Percentiles rank a stretch among this genome's conserved stretches.
Conservation (phyloP, 2,888 invertebrate genomes). For the Spicauda simplicius region DNA sequence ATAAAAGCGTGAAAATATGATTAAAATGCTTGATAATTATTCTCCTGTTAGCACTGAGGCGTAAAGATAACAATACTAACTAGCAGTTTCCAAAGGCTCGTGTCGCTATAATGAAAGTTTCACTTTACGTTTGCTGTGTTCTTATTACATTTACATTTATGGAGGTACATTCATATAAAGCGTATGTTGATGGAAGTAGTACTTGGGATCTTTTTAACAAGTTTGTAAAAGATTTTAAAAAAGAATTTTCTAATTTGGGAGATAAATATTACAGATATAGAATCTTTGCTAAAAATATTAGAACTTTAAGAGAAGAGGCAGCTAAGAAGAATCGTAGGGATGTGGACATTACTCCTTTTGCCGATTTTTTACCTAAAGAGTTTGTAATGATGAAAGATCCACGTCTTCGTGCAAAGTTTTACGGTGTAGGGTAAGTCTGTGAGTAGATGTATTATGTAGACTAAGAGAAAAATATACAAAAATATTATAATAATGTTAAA, state of each 20-base stretch:
- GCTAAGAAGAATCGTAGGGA: background rate
- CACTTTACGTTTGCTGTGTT: background rate
- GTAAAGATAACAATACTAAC: background rate
- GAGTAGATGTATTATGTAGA: too few species aligned
- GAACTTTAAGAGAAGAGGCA: background rate
- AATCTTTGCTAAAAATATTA: background rate
- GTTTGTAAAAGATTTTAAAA: background rate
- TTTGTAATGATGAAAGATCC: background rate
- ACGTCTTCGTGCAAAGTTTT: background rate
- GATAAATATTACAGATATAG: slow-evolving; percentile 2
- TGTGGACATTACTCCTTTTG: background rate
- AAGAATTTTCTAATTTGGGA: background rate
- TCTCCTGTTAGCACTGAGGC: background rate
- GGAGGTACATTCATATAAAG: background rate
- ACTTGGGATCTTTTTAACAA: background rate
- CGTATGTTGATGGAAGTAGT: background rate
- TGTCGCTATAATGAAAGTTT: background rate
- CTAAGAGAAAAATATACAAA: too few species aligned
- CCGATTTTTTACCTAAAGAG: slow-evolving; percentile 2
- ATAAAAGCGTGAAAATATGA: background rate
- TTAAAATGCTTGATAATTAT: slow-evolving; percentile 1
- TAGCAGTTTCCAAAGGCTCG: background rate
- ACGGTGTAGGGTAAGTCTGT: background rate
- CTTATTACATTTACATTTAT: background rate
- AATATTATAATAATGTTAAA: too few species aligned